Evolutionary conservation across 2,888 invertebrate species (phyloP), one percentile per base, ranked within the genome.

Genomic region (Anoplius nigerrimus): DNA sequence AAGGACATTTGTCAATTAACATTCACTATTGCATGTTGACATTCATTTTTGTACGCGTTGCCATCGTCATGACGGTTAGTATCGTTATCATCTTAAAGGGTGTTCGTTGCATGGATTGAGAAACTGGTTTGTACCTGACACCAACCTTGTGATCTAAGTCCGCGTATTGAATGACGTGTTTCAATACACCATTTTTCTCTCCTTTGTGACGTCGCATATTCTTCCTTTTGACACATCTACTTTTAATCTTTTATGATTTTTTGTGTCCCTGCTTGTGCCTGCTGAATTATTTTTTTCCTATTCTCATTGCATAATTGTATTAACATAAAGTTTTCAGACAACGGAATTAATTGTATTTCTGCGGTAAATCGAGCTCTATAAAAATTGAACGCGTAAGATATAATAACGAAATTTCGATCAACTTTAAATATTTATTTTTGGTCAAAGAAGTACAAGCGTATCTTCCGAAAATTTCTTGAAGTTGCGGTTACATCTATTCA

Each of bases 61-160:
- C 20, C 16, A 48, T 48, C 48, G 15, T 48, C 48, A 48, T 48
- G n/a, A 16, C 1, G n/a, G 48, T 48, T 20, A 34, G 6, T 13
- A 34, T 3, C 11, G 48, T 48, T 1, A 48, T 48, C 16, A n/a
- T 48, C 48, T 6, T 34, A 13, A 34, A 11, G 34, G 11, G 8
- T 34, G 69, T 66, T 71, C 74, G 63, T 69, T 66, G 46, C 71
- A 78, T 78, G 79, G 78, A 80, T 74, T 22, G 42, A 72, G 79
- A 85, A 88, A 87, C 88, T 85, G 88, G 88, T 88, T 88, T 88
- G 87, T 88, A 88, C 88, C 87, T 88, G 88, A 88, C 87, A 87
- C 87, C 83, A 74, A 76, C 75, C 78, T 80, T 77, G 82, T 80
- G 86, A 88, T 88, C 87, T 11, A 11, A 6, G 11, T 34, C 6